Conservation (phyloP, 1,140 invertebrate species). For the Micrasema longulum region DNA sequence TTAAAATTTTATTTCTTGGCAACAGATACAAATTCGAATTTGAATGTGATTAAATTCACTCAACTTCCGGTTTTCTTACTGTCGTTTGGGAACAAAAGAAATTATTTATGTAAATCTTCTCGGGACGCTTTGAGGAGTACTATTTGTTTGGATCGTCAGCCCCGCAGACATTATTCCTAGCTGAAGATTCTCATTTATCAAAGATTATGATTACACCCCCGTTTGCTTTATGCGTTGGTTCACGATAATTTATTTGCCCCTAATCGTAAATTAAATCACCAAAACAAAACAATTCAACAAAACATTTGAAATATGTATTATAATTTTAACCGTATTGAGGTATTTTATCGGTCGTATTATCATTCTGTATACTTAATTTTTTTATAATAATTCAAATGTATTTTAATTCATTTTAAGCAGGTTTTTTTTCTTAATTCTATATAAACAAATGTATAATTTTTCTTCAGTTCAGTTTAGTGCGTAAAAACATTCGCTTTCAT, state of each 20-base stretch:
- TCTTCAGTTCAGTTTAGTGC: too few relatives aligned
- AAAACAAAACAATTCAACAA: background rate
- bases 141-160: constrained; percentile 25
- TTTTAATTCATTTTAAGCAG: too few relatives aligned
- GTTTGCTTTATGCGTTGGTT: background rate
- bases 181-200: constrained; percentile 24
- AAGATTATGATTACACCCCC: constrained; percentile 27
- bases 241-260: background rate
- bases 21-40: constrained; percentile 31
- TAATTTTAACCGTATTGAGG: too few relatives aligned
- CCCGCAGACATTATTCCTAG: background rate
- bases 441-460: too few relatives aligned
- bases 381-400: too few relatives aligned
- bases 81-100: constrained; percentile 36
- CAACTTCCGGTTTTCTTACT: constrained; percentile 15
- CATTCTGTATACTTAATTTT: too few relatives aligned
- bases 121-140: constrained; percentile 18
- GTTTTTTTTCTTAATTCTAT: too few relatives aligned
- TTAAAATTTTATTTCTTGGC: constrained; percentile 18
- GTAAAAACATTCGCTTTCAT: too few relatives aligned
- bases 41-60: constrained; percentile 35
- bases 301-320: too few relatives aligned
- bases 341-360: too few relatives aligned
- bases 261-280: background rate
- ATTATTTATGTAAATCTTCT: constrained; percentile 42